A percentile compares a stretch with the other conserved stretches of the same genome.
Evolutionary conservation across 2,888 invertebrate genomes (phyloP).

Genomic region (Dicyrtoma fusca): DNA sequence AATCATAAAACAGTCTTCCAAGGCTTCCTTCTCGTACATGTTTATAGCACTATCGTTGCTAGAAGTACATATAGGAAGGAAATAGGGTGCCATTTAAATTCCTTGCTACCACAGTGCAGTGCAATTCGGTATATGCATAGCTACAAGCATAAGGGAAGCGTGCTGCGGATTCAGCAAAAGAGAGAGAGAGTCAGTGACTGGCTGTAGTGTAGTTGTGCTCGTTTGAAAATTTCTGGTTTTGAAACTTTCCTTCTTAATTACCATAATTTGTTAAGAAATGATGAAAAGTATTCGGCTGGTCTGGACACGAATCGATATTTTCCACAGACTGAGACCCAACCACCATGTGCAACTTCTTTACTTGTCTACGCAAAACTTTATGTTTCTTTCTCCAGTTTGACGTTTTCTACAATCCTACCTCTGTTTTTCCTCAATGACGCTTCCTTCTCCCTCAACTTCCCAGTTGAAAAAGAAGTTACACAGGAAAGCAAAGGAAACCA

Average conservation of each 20-base stretch:
- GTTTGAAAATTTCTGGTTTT: constrained; percentile 51
- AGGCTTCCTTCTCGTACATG: no score
- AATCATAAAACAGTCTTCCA: no score
- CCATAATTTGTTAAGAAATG: constrained; percentile 56
- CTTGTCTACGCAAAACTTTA: background rate
- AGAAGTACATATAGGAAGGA: no score
- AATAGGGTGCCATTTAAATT: no score
- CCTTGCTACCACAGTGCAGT: no score
- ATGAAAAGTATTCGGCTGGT: constrained; percentile 50
- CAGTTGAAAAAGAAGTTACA: background rate
- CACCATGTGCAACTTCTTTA: constrained; percentile 15
- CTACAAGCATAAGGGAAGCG: no score
- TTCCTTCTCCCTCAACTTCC: background rate
- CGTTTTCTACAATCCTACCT: background rate
- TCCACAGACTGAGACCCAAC: constrained; percentile 12
- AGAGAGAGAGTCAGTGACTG: background rate
- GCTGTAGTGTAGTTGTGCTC: background rate
- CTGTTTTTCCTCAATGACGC: background rate
- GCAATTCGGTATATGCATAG: no score
- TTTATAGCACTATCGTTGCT: no score
- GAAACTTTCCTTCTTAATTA: constrained; percentile 56
- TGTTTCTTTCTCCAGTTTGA: constrained; percentile 9
- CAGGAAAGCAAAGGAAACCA: background rate
- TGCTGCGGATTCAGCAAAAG: no score
- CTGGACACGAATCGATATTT: constrained; percentile 49